phyloP scores from a whole-genome alignment of 2,113 vertebrate genomes.

The Tragelaphus strepsiceros region DNA sequence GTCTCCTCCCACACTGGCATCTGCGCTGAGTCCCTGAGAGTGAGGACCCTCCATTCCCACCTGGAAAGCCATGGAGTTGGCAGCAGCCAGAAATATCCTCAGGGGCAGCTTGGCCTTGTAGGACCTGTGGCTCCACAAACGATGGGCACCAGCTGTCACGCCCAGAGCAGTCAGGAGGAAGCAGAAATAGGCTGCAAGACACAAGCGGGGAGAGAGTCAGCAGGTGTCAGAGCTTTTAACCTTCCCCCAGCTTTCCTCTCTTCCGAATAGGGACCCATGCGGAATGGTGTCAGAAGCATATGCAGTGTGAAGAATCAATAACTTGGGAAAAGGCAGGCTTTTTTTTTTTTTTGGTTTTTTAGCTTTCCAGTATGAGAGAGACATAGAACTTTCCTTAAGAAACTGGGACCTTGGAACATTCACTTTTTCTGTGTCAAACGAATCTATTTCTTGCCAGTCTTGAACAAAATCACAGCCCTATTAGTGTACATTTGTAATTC shows the following conservation, averaged over 20 bases:
- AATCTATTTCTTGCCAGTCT: not conserved
- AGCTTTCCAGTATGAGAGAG: not conserved
- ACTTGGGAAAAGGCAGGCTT: not conserved
- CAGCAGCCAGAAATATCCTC: constrained; percentile 84
- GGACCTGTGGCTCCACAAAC: constrained; percentile 86
- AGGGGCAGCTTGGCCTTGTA: constrained; percentile 88
- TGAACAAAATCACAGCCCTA: not conserved
- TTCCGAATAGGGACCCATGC: not conserved
- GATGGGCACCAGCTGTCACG: constrained; percentile 83
- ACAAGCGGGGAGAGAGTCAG: constrained; percentile 48
- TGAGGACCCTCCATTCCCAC: constrained; percentile 57
- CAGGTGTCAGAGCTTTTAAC: not conserved
- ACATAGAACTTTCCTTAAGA: not conserved
- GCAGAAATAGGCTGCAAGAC: constrained; percentile 82
- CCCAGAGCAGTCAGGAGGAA: constrained; percentile 84
- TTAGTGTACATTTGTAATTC: not conserved
- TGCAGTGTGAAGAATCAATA: not conserved
- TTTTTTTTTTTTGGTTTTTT: not conserved
- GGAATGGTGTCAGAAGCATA: not conserved
- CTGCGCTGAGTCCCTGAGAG: not conserved
- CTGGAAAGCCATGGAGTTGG: constrained; percentile 91
- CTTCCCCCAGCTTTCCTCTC: not conserved
- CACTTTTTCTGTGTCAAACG: not conserved
- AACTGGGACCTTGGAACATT: not conserved
- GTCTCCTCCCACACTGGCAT: not conserved